Conservation (phyloP, 1,140 invertebrate species). For the Calycopis cecrops region DNA sequence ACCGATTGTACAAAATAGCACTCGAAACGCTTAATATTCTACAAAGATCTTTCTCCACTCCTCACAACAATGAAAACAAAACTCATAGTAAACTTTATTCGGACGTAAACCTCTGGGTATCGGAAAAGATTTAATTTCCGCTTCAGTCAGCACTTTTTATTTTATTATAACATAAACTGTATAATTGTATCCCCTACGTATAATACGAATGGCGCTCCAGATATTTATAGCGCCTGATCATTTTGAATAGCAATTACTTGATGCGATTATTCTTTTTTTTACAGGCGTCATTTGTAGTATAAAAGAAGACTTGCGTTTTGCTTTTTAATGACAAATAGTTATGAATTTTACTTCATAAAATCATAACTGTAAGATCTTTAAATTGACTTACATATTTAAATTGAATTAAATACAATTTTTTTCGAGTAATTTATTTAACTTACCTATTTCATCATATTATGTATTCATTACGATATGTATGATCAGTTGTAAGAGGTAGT, state of each 20-base stretch:
- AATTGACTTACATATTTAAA: no score
- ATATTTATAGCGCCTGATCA: constrained; percentile 33
- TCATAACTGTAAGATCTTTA: no score
- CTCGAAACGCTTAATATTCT: background rate
- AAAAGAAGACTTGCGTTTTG: no score
- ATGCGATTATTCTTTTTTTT: constrained; percentile 20
- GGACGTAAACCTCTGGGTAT: constrained; percentile 48
- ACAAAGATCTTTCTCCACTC: constrained; percentile 19
- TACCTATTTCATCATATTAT: no score
- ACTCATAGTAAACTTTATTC: no score
- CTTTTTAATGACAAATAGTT: no score
- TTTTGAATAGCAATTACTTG: constrained; percentile 40
- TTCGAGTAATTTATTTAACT: no score
- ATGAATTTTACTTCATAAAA: no score
- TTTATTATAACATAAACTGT: constrained; percentile 61
- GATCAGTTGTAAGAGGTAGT: no score
- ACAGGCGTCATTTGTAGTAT: constrained; percentile 12
- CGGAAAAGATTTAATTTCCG: constrained; percentile 62
- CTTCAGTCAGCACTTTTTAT: constrained; percentile 64
- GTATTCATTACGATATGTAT: no score
- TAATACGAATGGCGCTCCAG: constrained; percentile 27
- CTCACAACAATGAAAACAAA: constrained; percentile 38
- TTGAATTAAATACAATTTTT: no score
- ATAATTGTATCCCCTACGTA: constrained; percentile 40
- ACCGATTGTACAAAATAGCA: no score